These are phyloP conservation scores for Hartigia nigra DNA, from an alignment of 2,888 invertebrate genomes.

Conservation along the genomic window DNA sequence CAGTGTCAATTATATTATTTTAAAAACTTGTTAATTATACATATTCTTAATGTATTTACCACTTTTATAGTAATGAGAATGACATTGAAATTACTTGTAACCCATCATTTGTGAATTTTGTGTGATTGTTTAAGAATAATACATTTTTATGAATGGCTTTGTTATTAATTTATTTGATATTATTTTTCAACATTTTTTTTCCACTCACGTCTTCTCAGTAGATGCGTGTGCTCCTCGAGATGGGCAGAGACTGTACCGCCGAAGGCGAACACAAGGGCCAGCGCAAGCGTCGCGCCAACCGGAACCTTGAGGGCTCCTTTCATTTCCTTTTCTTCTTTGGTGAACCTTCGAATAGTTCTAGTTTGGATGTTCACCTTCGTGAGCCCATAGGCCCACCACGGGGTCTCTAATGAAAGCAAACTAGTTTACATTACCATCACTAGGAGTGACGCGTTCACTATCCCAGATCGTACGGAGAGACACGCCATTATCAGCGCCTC, in stretches of 20 bases:
- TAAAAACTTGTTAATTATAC: background rate
- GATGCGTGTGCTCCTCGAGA: conserved; percentile 41
- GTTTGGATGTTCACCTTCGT: background rate
- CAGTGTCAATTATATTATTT: background rate
- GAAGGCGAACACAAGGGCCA: background rate
- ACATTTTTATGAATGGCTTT: background rate
- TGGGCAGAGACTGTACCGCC: conserved; percentile 34
- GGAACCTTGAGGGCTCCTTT: background rate
- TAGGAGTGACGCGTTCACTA: background rate
- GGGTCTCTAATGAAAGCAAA: background rate
- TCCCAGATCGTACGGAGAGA: background rate
- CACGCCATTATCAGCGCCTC: background rate
- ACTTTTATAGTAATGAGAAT: background rate
- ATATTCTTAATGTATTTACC: background rate
- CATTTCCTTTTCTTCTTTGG: background rate
- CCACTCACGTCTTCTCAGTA: conserved; percentile 38
- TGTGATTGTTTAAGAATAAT: background rate
- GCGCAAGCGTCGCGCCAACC: background rate
- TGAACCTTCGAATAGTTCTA: background rate
- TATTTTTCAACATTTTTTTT: background rate
- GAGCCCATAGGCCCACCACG: background rate
- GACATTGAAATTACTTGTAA: background rate
- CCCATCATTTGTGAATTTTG: background rate
- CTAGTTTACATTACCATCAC: background rate
- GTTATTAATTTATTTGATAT: background rate